A percentile compares a stretch with the other conserved stretches of the same genome.
Conservation (phyloP, 2,888 invertebrate species). For the Drosophila helvetica region DNA sequence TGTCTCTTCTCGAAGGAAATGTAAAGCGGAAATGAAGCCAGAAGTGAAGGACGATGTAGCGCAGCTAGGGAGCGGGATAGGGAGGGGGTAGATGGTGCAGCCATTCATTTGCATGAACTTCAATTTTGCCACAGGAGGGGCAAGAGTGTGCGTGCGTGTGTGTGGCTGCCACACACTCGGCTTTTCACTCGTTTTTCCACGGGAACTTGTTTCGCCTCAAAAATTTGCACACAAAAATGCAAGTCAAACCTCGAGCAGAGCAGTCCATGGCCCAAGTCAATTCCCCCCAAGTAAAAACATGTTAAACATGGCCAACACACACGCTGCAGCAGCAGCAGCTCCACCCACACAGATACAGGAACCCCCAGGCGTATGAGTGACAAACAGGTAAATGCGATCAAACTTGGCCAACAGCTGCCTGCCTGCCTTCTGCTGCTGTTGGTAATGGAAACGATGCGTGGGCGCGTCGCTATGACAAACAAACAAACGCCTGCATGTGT, state of each 20-base stretch:
- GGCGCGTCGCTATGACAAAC: conserved; percentile 18
- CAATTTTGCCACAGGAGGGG: background rate
- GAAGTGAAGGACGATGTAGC: conserved; percentile 29
- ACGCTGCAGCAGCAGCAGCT: conserved; percentile 1
- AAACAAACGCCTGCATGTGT: conserved; percentile 17
- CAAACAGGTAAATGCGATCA: conserved; percentile 59
- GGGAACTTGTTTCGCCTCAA: conserved; percentile 36
- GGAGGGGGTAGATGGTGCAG: too few relatives aligned
- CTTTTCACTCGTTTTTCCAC: conserved; percentile 42
- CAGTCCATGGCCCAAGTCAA: conserved; percentile 22
- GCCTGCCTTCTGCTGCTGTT: background rate
- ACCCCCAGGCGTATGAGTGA: conserved; percentile 68
- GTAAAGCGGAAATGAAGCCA: conserved; percentile 32
- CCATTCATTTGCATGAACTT: conserved; percentile 35
- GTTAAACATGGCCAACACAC: conserved; percentile 59
- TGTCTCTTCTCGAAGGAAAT: conserved; percentile 13
- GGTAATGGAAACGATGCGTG: conserved; percentile 39
- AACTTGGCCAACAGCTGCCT: conserved; percentile 32
- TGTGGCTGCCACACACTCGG: conserved; percentile 1
- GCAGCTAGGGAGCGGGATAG: background rate
- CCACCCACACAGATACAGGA: conserved; percentile 17
- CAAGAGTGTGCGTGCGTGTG: conserved; percentile 9
- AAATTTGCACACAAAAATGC: conserved; percentile 42
- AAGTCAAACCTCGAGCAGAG: conserved; percentile 31
- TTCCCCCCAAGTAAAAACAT: conserved; percentile 52